Percentiles rank a stretch among this genome's conserved stretches.
phyloP scores from a whole-genome alignment of 2,113 vertebrate species.

The Megalops atlanticus region DNA sequence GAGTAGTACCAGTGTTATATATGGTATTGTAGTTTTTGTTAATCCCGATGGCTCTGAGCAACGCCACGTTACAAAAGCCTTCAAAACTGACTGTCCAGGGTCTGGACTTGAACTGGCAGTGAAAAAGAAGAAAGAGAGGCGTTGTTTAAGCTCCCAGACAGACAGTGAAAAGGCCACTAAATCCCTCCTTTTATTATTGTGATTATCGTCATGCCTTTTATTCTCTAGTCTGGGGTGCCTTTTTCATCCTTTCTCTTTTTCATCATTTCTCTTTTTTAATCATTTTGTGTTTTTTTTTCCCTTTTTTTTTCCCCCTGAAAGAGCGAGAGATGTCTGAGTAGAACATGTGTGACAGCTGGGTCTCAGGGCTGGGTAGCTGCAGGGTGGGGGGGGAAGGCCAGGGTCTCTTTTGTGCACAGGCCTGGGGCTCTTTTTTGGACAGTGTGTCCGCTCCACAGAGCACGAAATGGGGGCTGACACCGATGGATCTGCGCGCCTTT shows the following conservation, averaged over 20 bases:
- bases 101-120: background rate
- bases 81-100: constrained; percentile 1
- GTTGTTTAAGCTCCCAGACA: constrained; percentile 11
- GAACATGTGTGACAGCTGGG: constrained; percentile 4
- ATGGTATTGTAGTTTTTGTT: background rate
- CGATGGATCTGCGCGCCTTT: background rate
- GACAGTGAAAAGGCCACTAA: constrained; percentile 11
- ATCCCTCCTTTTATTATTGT: constrained; percentile 1
- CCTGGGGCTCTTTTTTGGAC: background rate
- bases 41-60: constrained; percentile 8
- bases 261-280: background rate
- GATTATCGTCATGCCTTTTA: constrained; percentile 3
- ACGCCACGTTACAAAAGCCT: background rate
- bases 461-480: background rate
- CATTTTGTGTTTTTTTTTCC: too few relatives aligned
- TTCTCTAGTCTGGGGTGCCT: background rate
- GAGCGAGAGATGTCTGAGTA: background rate
- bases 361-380: background rate
- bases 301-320: background rate
- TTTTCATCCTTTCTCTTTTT: background rate
- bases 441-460: background rate
- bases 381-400: background rate
- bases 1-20: constrained; percentile 7
- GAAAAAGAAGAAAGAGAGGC: constrained; percentile 3
- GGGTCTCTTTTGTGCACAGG: background rate